phyloP scores from a whole-genome alignment of 2,888 invertebrate genomes.

The Heliconius ethilla region DNA sequence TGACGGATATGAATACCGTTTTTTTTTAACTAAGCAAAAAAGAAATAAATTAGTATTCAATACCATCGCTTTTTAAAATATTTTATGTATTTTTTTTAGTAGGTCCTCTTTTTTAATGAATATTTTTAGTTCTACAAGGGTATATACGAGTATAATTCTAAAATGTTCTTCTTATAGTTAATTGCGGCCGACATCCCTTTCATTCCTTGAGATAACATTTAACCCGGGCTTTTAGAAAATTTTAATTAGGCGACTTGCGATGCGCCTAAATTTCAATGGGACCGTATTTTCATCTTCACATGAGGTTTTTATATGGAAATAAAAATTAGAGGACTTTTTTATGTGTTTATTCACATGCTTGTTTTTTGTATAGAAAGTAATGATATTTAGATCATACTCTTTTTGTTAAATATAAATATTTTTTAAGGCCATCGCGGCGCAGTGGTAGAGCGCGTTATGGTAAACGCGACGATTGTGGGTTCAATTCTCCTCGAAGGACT shows the following conservation, averaged over 20 bases:
- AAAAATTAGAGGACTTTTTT: background rate
- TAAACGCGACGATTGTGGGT: background rate
- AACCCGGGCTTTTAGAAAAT: constrained; percentile 32
- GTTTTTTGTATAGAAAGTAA: background rate
- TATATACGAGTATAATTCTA: background rate
- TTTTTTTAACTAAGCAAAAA: background rate
- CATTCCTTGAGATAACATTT: constrained; percentile 26
- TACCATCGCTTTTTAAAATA: background rate
- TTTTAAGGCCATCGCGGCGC: background rate
- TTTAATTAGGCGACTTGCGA: constrained; percentile 39
- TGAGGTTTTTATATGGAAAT: background rate
- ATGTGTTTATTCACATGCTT: background rate
- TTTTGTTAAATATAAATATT: background rate
- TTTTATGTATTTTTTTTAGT: background rate
- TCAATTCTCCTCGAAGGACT: background rate
- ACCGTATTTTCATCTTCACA: background rate
- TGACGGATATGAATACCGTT: background rate
- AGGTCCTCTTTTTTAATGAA: background rate
- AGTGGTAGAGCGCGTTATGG: background rate
- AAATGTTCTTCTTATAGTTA: background rate
- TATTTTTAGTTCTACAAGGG: too few relatives aligned
- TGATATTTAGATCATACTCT: background rate
- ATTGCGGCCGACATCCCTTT: constrained; percentile 11
- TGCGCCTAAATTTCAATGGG: constrained; percentile 25
- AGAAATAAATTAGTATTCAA: background rate